Base-by-base conservation (phyloP, 2,888 invertebrate genomes). In the Pyralis farinalis region DNA sequence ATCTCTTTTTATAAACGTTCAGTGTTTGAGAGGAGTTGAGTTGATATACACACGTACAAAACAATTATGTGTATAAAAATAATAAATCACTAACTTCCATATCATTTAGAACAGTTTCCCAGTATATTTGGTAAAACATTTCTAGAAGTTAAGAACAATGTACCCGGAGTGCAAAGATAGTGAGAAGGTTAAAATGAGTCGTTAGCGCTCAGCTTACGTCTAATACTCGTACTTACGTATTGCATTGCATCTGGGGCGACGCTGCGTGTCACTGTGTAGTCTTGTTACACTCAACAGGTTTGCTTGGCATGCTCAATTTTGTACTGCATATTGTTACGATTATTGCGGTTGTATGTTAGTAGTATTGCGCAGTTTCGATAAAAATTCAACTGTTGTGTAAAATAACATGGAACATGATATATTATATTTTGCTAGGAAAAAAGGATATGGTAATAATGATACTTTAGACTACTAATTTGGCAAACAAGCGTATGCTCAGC, bases 131-230 rank as follows among this genome's bases (percentile, higher is more conserved):
- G n/a, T n/a, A n/a, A n/a, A n/a, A n/a, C n/a, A n/a, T n/a, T n/a
- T n/a, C n/a, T 37, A 35, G 44, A 44, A 44, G 42, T 43, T 41
- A 47, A 46, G 39, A 52, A 51, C 43, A 53, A 60, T 55, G 47
- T 61, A 64, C 63, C 57, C 57, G 57, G 63, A 51, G 52, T 55
- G 57, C 53, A 63, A 53, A 50, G 42, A 53, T 58, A 58, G 64
- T 58, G 59, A 58, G 58, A 53, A 59, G 63, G 65, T 71, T 65
- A 67, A 72, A 75, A 72, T 65, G 60, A 65, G 60, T 69, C 62
- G 63, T 75, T 72, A 70, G 71, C 59, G 53, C 58, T 60, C 64
- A 63, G 72, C 64, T 71, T 66, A 69, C 55, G 53, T 63, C 52
- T 65, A 25, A n/a, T n/a, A n/a, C n/a, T n/a, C 21, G 21, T 21